phyloP scores from a whole-genome alignment of 2,888 invertebrate species.

The Eurytoma adleriae region DNA sequence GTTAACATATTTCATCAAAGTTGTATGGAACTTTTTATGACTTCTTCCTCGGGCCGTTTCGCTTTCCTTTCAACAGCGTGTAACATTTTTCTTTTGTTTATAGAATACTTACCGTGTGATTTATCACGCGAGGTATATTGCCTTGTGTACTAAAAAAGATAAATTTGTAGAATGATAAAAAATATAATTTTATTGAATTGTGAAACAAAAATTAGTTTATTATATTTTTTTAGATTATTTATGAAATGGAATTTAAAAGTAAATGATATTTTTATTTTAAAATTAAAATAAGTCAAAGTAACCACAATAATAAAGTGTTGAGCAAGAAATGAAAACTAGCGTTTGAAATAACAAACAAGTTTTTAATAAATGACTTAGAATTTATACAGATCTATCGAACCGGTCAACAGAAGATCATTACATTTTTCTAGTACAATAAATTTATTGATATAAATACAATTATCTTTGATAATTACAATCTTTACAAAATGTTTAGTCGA shows the following conservation, averaged over 20 bases:
- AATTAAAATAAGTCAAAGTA: neutral
- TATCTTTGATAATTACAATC: neutral
- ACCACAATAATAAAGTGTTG: neutral
- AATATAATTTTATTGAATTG: neutral
- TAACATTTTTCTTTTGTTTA: too few relatives aligned
- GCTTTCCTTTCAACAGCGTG: too few relatives aligned
- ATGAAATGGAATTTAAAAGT: neutral
- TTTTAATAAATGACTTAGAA: neutral
- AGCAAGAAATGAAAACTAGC: neutral
- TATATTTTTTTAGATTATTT: neutral
- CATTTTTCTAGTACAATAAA: slow-evolving; percentile 18
- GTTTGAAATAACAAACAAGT: neutral
- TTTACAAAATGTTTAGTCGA: slow-evolving; percentile 13
- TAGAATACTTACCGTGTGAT: too few relatives aligned
- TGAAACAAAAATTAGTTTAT: neutral
- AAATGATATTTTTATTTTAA: neutral
- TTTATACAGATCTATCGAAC: neutral
- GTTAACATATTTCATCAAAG: too few relatives aligned
- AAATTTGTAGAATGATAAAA: neutral
- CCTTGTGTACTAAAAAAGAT: too few relatives aligned
- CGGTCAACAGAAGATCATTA: slow-evolving; percentile 9
- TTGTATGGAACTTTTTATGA: neutral
- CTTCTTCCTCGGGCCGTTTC: neutral
- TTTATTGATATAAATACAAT: slow-evolving; percentile 2
- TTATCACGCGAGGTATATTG: too few relatives aligned